Evolutionary conservation across 2,888 invertebrate genomes (phyloP).

Genomic region (Leptura quadrifasciata): DNA sequence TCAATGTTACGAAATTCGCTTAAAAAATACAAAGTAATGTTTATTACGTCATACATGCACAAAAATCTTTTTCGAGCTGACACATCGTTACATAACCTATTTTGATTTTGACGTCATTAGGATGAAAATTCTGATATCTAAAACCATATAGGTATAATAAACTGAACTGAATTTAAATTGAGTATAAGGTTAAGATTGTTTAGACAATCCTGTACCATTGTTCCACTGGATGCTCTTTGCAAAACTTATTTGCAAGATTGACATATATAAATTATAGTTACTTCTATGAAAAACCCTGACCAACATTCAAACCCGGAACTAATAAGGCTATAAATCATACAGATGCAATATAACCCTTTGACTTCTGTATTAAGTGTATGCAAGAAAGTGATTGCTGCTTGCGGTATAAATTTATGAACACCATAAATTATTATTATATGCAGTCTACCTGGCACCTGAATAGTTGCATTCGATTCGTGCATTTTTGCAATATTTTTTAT

Average conservation of each 20-base stretch:
- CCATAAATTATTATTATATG: constrained; percentile 57
- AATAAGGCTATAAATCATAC: constrained; percentile 65
- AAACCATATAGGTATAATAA: too few species aligned
- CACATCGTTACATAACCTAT: too few species aligned
- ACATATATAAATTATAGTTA: constrained; percentile 56
- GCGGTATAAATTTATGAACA: constrained; percentile 58
- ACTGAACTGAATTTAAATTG: too few species aligned
- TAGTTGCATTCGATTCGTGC: not conserved
- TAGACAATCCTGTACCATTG: not conserved
- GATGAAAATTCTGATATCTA: too few species aligned
- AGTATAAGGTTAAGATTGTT: too few species aligned
- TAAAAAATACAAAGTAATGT: too few species aligned
- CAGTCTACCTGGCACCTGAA: constrained; percentile 8
- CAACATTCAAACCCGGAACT: constrained; percentile 64
- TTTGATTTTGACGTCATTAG: too few species aligned
- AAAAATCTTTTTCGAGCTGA: too few species aligned
- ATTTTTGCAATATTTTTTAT: constrained; percentile 5
- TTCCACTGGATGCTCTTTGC: not conserved
- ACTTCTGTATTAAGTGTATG: constrained; percentile 57
- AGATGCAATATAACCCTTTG: constrained; percentile 65
- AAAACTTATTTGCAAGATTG: constrained; percentile 46
- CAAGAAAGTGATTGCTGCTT: constrained; percentile 60
- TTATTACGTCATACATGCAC: too few species aligned
- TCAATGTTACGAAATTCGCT: too few species aligned
- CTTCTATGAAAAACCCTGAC: constrained; percentile 60